A percentile compares a stretch with the other conserved stretches of the same genome.
Conservation (phyloP, 1,140 invertebrate genomes). For the Eupristina koningsbergeri region DNA sequence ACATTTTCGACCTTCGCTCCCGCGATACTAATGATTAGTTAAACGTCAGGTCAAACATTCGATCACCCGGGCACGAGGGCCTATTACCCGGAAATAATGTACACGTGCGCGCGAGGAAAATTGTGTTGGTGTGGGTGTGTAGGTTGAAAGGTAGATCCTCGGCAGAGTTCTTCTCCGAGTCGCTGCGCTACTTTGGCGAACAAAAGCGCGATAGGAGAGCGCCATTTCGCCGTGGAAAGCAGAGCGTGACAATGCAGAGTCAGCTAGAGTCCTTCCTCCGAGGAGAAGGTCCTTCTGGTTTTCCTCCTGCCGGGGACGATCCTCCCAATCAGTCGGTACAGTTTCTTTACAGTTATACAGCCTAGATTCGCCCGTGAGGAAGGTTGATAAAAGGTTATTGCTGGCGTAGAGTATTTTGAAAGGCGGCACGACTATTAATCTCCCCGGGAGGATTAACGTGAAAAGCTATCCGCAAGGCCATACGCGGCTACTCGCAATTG, state of each 20-base stretch:
- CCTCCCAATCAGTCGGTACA: not conserved
- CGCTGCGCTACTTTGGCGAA: not conserved
- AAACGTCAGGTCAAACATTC: not conserved
- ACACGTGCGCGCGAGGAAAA: no score
- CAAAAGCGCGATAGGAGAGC: not conserved
- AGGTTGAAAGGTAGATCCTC: no score
- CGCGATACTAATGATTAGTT: not conserved
- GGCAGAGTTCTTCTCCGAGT: no score
- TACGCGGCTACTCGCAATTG: no score
- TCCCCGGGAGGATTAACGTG: not conserved
- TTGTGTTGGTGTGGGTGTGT: no score
- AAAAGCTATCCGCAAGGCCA: no score
- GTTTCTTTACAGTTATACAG: not conserved
- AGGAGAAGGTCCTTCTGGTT: not conserved
- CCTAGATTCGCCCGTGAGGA: not conserved
- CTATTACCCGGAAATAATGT: no score
- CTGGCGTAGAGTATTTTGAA: not conserved
- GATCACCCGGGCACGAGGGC: no score
- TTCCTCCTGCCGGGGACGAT: not conserved
- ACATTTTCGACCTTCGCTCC: not conserved
- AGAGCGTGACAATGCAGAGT: constrained; percentile 32
- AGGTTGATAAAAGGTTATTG: not conserved
- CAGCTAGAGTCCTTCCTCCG: constrained; percentile 8
- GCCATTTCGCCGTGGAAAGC: not conserved
- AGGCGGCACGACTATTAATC: no score